phyloP scores from a whole-genome alignment of 2,113 vertebrate genomes.

The Arizona elegans region DNA sequence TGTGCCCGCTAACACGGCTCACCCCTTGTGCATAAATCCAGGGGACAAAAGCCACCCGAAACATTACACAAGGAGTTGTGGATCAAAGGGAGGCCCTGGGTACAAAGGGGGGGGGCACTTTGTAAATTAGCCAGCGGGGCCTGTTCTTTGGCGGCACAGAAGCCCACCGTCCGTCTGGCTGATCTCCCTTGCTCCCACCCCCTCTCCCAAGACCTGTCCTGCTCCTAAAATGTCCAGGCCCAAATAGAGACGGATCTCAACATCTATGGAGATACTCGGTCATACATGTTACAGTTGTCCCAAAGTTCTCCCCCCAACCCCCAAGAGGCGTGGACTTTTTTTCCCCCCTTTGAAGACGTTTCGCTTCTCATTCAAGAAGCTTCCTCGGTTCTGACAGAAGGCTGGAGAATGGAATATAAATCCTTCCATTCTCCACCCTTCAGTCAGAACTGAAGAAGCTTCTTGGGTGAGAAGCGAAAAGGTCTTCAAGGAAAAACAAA shows the following conservation, averaged over 20 bases:
- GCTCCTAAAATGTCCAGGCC: background rate
- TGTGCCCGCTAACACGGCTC: conserved; percentile 58
- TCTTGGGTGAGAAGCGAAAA: too few relatives aligned
- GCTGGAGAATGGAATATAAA: too few relatives aligned
- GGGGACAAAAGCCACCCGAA: conserved; percentile 86
- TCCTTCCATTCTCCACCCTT: too few relatives aligned
- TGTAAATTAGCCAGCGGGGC: conserved; percentile 75
- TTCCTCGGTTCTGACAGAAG: too few relatives aligned
- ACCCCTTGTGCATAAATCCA: conserved; percentile 76
- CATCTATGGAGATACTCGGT: too few relatives aligned
- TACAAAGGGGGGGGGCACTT: conserved; percentile 75
- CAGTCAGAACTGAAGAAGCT: too few relatives aligned
- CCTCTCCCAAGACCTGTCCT: background rate
- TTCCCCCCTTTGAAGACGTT: fast-evolving
- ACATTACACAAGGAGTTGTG: conserved; percentile 88
- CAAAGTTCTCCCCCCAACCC: too few relatives aligned
- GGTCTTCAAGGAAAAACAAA: too few relatives aligned
- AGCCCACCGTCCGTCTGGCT: conserved; percentile 66
- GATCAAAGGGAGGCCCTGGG: conserved; percentile 80
- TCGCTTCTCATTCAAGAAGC: too few relatives aligned
- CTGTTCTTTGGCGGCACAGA: conserved; percentile 61
- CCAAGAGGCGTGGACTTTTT: too few relatives aligned
- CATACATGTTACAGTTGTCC: too few relatives aligned
- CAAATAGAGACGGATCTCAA: background rate
- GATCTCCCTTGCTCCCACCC: conserved; percentile 43